Percentiles rank a stretch among this genome's conserved stretches.
These are phyloP conservation scores for Ormyrus labotus DNA, from an alignment of 2,888 invertebrate genomes.

Conservation along the genomic window DNA sequence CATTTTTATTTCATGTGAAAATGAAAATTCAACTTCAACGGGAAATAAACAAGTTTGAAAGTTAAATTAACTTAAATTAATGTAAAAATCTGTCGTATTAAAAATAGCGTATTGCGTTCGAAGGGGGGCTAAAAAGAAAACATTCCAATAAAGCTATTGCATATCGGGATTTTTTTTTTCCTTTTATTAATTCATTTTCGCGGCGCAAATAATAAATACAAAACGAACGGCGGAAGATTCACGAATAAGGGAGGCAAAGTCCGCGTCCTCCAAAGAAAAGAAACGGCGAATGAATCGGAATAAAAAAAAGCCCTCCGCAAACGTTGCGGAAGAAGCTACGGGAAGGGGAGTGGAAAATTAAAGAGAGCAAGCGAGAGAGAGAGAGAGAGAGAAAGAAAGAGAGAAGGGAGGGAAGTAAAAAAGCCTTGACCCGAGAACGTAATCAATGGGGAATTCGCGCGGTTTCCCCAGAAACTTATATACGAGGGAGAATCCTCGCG, in stretches of 20 bases:
- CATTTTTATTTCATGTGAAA: constrained; percentile 20
- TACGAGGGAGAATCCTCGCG: constrained; percentile 11
- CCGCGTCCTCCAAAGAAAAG: not conserved
- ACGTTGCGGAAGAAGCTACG: constrained; percentile 11
- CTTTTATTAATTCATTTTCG: too few species aligned
- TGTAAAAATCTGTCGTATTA: too few species aligned
- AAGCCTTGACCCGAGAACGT: constrained; percentile 55
- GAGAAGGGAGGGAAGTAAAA: constrained; percentile 52
- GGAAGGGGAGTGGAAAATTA: constrained; percentile 42
- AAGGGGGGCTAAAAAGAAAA: too few species aligned
- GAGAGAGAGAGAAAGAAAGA: constrained; percentile 9
- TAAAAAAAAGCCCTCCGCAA: constrained; percentile 55
- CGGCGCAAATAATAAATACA: too few species aligned
- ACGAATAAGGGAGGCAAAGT: not conserved
- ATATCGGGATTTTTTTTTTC: too few species aligned
- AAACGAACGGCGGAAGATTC: too few species aligned
- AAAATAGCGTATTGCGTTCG: too few species aligned
- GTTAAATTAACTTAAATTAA: too few species aligned
- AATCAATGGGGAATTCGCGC: constrained; percentile 55
- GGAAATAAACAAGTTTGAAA: too few species aligned
- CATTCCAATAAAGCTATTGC: too few species aligned
- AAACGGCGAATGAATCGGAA: constrained; percentile 49
- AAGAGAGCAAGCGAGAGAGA: constrained; percentile 22
- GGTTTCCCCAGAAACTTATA: constrained; percentile 25
- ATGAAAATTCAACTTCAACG: too few species aligned